Conservation (phyloP, 2,113 vertebrate species). For the Eira barbara region DNA sequence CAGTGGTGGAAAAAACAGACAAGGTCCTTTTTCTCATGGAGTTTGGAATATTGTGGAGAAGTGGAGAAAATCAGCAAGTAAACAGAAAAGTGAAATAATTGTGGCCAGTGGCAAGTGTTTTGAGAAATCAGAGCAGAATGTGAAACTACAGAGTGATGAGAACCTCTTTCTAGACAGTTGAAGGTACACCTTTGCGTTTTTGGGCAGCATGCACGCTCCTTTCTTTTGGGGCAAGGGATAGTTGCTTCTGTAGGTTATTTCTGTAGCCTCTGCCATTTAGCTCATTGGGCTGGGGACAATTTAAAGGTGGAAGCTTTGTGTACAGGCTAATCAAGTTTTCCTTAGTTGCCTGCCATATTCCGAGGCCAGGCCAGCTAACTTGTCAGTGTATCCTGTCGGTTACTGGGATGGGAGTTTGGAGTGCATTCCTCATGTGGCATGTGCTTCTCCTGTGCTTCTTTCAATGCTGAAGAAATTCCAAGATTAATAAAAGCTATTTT, state of each 20-base stretch:
- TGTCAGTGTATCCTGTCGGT: not conserved
- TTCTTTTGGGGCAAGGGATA: not conserved
- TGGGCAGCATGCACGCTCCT: not conserved
- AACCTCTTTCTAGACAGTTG: not conserved
- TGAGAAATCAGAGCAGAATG: not conserved
- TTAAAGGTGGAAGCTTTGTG: not conserved
- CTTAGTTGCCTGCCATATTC: not conserved
- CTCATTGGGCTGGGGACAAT: not conserved
- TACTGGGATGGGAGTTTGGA: not conserved
- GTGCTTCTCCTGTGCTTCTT: not conserved
- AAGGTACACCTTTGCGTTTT: not conserved
- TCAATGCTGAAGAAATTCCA: conserved; percentile 10
- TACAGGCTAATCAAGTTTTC: not conserved
- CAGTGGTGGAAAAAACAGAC: not conserved
- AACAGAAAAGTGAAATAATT: too few species aligned
- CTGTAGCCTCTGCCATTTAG: not conserved
- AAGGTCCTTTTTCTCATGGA: not conserved
- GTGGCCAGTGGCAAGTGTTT: too few species aligned
- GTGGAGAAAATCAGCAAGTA: conserved; percentile 2
- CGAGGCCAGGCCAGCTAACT: not conserved
- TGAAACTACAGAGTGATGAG: not conserved
- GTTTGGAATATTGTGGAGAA: conserved; percentile 28
- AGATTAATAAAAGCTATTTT: too few species aligned
- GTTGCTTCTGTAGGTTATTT: not conserved
- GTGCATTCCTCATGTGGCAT: not conserved